Evolutionary conservation across 2,113 vertebrate genomes (phyloP).

Genomic region (Opisthocomus hoazin): DNA sequence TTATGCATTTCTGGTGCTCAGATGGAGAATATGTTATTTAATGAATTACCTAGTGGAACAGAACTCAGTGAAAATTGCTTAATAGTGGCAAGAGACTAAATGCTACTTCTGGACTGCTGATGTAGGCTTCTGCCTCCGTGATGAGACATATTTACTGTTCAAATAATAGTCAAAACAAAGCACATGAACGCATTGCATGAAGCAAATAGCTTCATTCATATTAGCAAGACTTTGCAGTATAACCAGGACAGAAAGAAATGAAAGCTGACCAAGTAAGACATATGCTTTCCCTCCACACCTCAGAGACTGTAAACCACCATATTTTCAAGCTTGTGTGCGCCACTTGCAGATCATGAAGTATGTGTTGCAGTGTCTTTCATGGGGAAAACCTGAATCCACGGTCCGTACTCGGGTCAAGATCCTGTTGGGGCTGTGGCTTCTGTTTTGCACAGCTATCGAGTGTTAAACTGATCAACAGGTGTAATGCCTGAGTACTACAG

Average conservation of each 20-base stretch:
- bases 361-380: background rate
- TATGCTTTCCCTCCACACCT: background rate
- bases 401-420: background rate
- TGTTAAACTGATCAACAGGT: background rate
- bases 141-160: background rate
- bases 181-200: background rate
- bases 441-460: background rate
- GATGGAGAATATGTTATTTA: background rate
- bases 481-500: background rate
- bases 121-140: background rate
- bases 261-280: background rate
- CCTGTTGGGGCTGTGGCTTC: background rate
- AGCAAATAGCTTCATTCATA: background rate
- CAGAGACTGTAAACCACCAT: fast-evolving
- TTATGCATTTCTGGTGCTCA: background rate
- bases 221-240: background rate
- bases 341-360: background rate
- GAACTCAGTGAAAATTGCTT: background rate
- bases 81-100: background rate
- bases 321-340: background rate
- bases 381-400: background rate
- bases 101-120: background rate
- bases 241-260: background rate
- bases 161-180: background rate
- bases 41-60: background rate